Conservation (phyloP, 2,888 invertebrate species). For the Micropterix aruncella region DNA sequence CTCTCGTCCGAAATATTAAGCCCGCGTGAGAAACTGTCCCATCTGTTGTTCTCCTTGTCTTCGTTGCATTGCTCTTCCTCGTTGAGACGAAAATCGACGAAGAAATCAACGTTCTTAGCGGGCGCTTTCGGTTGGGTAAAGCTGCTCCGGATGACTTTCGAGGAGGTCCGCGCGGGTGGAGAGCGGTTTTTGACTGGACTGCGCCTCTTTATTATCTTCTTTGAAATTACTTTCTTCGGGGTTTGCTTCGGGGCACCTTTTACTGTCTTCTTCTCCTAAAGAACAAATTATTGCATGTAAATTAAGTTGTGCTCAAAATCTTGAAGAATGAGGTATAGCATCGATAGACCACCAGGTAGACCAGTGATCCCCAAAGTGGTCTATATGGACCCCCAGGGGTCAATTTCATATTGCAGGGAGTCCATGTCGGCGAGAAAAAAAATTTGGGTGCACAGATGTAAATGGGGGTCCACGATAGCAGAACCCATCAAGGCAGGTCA, state of each 20-base stretch:
- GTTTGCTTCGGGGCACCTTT: not conserved
- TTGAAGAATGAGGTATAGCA: no score
- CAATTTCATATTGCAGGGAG: no score
- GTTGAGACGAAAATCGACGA: not conserved
- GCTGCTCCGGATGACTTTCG: not conserved
- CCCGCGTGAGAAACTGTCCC: not conserved
- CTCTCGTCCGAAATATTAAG: not conserved
- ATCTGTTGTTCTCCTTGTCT: not conserved
- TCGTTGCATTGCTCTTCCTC: no score
- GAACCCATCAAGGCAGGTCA: no score
- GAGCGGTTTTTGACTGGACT: not conserved
- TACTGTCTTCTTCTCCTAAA: not conserved
- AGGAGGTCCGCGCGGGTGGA: not conserved
- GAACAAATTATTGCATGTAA: no score
- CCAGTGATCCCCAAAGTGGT: no score
- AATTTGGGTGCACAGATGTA: no score
- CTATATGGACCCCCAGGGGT: no score
- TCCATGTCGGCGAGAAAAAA: no score
- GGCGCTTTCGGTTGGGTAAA: not conserved
- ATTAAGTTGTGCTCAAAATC: no score
- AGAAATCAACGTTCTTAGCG: not conserved
- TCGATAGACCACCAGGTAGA: no score
- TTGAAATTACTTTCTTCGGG: not conserved
- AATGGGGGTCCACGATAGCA: no score
- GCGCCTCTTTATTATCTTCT: not conserved